Base-by-base conservation (phyloP, 1,140 invertebrate species). In the Glossosoma conforme region DNA sequence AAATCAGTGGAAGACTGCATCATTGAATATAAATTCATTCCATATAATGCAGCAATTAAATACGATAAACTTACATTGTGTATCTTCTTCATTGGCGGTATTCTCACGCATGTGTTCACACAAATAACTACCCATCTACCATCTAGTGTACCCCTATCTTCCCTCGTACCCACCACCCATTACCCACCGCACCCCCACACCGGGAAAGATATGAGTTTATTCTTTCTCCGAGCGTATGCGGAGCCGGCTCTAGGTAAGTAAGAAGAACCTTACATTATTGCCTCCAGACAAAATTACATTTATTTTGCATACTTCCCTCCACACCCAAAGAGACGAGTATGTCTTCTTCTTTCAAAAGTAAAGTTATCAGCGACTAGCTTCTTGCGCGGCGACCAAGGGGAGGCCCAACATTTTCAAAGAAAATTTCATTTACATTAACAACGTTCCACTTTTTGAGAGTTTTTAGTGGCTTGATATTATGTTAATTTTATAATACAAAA, bases 231-330 rank as follows among this genome's bases (percentile, higher is more conserved):
- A 52, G 54, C 51, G 54, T 56, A 51, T 51, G 48, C 43, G 36
- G 40, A 37, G 46, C 38, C 25, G 24, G 41, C 20, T 10, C 25
- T 15, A 45, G 47, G 50, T 50, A 58, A 54, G 51, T 54, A 58
- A 58, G 50, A 58, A 58, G 50, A 58, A 58, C 56, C 56, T 54
- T 58, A 58, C 56, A 58, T 58, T 58, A 58, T 54, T 58, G 56
- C 56, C 54, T 54, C 56, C 51, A 58, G 56, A 58, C 56, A 54
- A 58, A 58, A 58, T 58, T 58, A 58, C 56, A 54, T 58, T 58
- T 58, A 58, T 58, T 58, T 58, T 58, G 49, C 56, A 58, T 58
- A 58, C 46, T 54, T 37, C 56, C 41, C 52, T 56, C 54, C 54
- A 45, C 54, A 52, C 54, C 54, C 54, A 52, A 56, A 56, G 52